Percentiles rank a stretch among this genome's conserved stretches.
phyloP scores from a whole-genome alignment of 2,113 vertebrate species.

The Tenebrosternarchus preto region DNA sequence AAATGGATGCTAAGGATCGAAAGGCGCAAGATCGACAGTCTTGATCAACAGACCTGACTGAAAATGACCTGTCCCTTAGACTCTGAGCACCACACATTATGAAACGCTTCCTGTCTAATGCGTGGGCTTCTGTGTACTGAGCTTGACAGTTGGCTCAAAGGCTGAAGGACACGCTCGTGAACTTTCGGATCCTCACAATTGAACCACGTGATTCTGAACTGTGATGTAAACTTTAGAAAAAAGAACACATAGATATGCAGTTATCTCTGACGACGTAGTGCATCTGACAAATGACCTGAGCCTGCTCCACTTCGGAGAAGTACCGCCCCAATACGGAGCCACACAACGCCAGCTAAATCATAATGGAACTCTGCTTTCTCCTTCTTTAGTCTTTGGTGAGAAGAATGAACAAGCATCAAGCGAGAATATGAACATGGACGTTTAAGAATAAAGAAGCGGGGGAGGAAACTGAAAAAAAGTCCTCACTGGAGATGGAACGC shows the following conservation, averaged over 20 bases:
- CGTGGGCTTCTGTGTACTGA: no score
- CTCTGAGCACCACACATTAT: no score
- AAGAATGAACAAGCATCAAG: neutral
- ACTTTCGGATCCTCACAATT: no score
- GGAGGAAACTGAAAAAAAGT: constrained; percentile 6
- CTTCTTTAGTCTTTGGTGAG: neutral
- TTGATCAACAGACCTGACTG: neutral
- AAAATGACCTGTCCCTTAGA: neutral
- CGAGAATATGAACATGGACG: neutral
- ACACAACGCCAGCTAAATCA: neutral
- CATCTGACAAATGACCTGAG: constrained; percentile 7
- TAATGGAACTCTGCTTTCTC: neutral
- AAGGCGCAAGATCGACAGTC: neutral
- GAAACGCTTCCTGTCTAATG: no score
- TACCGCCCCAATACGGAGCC: neutral
- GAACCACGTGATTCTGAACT: neutral
- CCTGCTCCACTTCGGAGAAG: neutral
- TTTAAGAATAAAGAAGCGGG: neutral
- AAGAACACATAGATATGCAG: neutral
- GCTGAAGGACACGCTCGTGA: no score
- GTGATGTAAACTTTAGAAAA: constrained; percentile 18
- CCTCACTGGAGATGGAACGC: constrained; percentile 20
- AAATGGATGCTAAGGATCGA: neutral
- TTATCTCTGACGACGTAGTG: neutral
- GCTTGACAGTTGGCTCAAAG: no score